Evolutionary conservation across 2,797 vertebrate genomes (phyloP), one percentile per base, ranked within the genome.

Genomic region (Phataginus tetradactyla): DNA sequence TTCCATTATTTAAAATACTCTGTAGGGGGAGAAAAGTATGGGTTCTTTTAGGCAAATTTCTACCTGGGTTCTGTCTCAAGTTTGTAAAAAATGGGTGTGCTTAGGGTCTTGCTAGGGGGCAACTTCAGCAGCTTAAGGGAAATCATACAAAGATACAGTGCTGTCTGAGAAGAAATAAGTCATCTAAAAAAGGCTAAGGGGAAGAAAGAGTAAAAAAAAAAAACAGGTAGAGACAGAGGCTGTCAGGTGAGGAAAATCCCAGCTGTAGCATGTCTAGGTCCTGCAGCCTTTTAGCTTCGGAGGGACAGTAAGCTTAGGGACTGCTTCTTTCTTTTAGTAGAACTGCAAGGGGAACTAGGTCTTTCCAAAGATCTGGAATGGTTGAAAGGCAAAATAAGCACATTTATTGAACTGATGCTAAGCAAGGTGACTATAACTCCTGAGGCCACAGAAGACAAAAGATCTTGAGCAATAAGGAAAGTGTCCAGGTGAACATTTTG

Each of bases 1-100:
- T 95, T 94, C 63, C 11, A 90, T 83, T 71, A 78, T 86, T 90
- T 78, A 78, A 90, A 95, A 85, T 29, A 49, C 7, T 74, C 83
- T 51, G 4, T 12, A 53, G 32, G 49, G 27, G 49, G 45, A 39
- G 51, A 86, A 39, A 64, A n/a, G 80, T 2, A 61, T 61, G 21
- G 37, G 4, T 74, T 72, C 64, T 74, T 93, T 74, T 11, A 20
- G 71, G 63, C 2, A 72, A 77, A 88, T 79, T 92, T 69, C 85
- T 90, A 74, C 34, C n/a, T 23, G 66, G 18, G 8, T 29, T 87
- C 34, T 85, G 20, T 74, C 34, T 86, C 3, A 13, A 45, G 86
- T 89, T 55, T 89, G 32, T 74, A 61, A 91, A 86, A 74, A 69
- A 10, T 4, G 84, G 55, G 42, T 49, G 15, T 55, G 71, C 49